These are phyloP conservation scores for Dicyema japonicum DNA, from an alignment of 1,140 invertebrate genomes.

Conservation along the genomic window DNA sequence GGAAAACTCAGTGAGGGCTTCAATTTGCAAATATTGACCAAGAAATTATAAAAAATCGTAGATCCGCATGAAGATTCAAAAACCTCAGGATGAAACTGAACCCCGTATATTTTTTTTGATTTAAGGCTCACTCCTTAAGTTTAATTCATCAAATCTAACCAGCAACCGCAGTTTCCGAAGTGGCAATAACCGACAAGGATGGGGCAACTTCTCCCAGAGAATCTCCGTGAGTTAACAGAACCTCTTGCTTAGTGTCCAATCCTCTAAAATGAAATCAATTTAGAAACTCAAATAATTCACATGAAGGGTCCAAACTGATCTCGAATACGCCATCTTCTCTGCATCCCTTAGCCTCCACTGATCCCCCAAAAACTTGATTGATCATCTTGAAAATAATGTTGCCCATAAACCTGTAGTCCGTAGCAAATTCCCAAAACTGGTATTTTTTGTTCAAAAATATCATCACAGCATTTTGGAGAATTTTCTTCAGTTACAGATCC, in stretches of 20 bases:
- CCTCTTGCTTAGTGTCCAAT: constrained; percentile 46
- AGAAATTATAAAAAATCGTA: constrained; percentile 63
- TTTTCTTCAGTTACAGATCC: constrained; percentile 78
- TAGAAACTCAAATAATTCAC: constrained; percentile 60
- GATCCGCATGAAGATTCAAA: constrained; percentile 65
- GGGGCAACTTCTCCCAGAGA: constrained; percentile 59
- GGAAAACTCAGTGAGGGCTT: constrained; percentile 54
- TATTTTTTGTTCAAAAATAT: constrained; percentile 68
- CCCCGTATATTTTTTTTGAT: constrained; percentile 40
- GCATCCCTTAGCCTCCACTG: constrained; percentile 42
- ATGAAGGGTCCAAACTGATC: constrained; percentile 53
- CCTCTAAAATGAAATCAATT: constrained; percentile 27
- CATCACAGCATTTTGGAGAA: constrained; percentile 61
- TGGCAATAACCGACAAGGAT: constrained; percentile 42
- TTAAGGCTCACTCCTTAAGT: neutral
- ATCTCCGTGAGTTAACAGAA: constrained; percentile 79
- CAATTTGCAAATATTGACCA: constrained; percentile 54
- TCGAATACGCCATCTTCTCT: constrained; percentile 74
- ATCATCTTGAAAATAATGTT: constrained; percentile 33
- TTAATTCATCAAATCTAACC: constrained; percentile 9
- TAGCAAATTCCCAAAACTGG: constrained; percentile 90
- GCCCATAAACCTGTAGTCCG: constrained; percentile 42
- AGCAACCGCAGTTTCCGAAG: constrained; percentile 45
- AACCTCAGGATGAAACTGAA: constrained; percentile 64
- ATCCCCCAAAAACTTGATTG: constrained; percentile 87